phyloP scores from a whole-genome alignment of 2,797 vertebrate species.

The Melanotaenia nigrans region DNA sequence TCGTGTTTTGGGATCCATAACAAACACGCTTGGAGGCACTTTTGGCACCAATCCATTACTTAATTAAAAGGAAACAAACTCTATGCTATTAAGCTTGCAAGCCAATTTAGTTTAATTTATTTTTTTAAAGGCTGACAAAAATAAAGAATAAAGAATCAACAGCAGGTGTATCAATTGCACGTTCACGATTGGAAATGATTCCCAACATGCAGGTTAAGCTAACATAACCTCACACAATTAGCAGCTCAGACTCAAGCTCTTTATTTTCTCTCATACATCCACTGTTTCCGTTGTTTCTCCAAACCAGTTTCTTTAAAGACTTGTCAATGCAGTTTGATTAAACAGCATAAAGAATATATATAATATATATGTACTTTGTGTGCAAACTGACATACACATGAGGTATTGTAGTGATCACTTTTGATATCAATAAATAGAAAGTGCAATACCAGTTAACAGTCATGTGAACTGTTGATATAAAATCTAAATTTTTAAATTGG shows the following conservation, averaged over 20 bases:
- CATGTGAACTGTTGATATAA: too few relatives aligned
- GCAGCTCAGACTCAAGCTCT: background rate
- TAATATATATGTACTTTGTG: too few relatives aligned
- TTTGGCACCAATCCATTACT: conserved; percentile 16
- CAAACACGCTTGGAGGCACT: conserved; percentile 15
- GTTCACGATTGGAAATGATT: conserved; percentile 19
- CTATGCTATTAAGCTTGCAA: background rate
- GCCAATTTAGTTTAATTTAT: background rate
- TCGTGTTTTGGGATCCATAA: conserved; percentile 23
- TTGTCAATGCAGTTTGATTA: too few relatives aligned
- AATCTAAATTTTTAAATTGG: too few relatives aligned
- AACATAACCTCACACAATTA: background rate
- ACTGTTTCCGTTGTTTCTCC: background rate
- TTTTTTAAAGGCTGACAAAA: background rate
- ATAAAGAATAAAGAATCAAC: conserved; percentile 4
- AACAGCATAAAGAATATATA: too few relatives aligned
- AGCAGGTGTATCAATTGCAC: background rate
- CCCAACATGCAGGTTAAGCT: background rate
- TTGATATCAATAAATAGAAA: too few relatives aligned
- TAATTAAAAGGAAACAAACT: conserved; percentile 36
- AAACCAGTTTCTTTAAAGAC: background rate
- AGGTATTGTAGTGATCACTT: too few relatives aligned
- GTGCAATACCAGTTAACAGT: too few relatives aligned
- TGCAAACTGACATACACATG: too few relatives aligned
- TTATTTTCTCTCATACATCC: conserved; percentile 4